Evolutionary conservation across 2,113 vertebrate species (phyloP).

Genomic region (Galbula dea): DNA sequence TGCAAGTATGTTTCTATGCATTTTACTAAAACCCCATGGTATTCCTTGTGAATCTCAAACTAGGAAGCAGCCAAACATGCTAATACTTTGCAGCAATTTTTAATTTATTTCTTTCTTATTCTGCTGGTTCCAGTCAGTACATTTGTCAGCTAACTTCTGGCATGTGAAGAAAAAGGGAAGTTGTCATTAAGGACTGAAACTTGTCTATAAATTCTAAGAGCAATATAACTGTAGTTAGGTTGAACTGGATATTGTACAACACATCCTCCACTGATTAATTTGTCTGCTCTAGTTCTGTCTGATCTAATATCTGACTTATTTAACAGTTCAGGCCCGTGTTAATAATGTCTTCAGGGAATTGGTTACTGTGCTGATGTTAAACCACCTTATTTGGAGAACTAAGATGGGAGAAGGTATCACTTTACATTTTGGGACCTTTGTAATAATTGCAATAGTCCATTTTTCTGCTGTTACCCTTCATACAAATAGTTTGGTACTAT

Average conservation of each 20-base stretch:
- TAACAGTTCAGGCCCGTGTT: constrained; percentile 43
- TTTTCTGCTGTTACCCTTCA: constrained; percentile 52
- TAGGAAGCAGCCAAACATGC: background rate
- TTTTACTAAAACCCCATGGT: background rate
- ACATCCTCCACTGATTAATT: constrained; percentile 67
- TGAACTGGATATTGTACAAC: constrained; percentile 24
- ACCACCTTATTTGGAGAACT: constrained; percentile 46
- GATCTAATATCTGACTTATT: constrained; percentile 43
- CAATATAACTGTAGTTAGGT: background rate
- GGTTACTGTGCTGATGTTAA: constrained; percentile 46
- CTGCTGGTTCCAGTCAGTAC: background rate
- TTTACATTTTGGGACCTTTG: constrained; percentile 42
- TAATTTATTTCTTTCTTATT: background rate
- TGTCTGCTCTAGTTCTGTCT: constrained; percentile 56
- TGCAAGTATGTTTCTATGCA: background rate
- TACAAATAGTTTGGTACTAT: constrained; percentile 62
- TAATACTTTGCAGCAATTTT: background rate
- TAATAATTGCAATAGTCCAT: constrained; percentile 28
- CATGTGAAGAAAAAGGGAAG: background rate
- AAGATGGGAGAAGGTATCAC: constrained; percentile 18
- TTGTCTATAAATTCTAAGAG: background rate
- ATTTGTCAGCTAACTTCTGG: background rate
- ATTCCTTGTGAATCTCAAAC: background rate
- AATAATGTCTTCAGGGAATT: constrained; percentile 54
- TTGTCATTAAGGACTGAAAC: background rate